These are phyloP conservation scores for Chironomus tentans DNA, from an alignment of 2,888 invertebrate genomes.

Conservation along the genomic window DNA sequence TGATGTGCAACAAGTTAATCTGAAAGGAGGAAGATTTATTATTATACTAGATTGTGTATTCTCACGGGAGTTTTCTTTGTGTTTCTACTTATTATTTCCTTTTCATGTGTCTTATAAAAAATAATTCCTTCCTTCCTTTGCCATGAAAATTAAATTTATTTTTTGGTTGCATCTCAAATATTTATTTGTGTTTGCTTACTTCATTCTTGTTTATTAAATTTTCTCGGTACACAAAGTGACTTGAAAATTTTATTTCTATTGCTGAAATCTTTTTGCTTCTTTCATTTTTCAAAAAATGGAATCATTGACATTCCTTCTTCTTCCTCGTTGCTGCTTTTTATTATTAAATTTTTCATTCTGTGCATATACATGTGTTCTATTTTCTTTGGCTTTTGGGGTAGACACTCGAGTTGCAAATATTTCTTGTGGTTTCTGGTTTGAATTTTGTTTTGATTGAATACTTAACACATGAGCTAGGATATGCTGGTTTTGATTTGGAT, in stretches of 20 bases:
- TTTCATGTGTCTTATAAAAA: not conserved
- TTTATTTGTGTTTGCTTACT: not conserved
- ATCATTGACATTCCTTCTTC: not conserved
- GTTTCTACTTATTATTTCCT: not conserved
- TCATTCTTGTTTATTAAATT: not conserved
- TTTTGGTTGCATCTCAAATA: not conserved
- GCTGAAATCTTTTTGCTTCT: too few relatives aligned
- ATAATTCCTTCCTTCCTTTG: too few relatives aligned
- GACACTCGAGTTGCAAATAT: too few relatives aligned
- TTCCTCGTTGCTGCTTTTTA: too few relatives aligned
- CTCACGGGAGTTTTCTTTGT: not conserved
- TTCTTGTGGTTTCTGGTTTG: too few relatives aligned
- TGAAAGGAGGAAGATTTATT: constrained; percentile 1
- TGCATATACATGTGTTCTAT: not conserved
- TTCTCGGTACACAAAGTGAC: not conserved
- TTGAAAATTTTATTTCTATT: too few relatives aligned
- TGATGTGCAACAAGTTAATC: constrained; percentile 12
- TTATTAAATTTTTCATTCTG: too few relatives aligned
- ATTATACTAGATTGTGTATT: not conserved
- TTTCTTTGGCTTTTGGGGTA: too few relatives aligned
- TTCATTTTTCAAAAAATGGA: not conserved
- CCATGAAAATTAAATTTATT: too few relatives aligned
- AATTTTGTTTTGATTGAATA: too few relatives aligned
- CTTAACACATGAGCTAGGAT: too few relatives aligned
- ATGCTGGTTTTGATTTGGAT: too few relatives aligned